Evolutionary conservation across 2,797 vertebrate species (phyloP), one percentile per base, ranked within the genome.

Genomic region (Myotis pilosus): DNA sequence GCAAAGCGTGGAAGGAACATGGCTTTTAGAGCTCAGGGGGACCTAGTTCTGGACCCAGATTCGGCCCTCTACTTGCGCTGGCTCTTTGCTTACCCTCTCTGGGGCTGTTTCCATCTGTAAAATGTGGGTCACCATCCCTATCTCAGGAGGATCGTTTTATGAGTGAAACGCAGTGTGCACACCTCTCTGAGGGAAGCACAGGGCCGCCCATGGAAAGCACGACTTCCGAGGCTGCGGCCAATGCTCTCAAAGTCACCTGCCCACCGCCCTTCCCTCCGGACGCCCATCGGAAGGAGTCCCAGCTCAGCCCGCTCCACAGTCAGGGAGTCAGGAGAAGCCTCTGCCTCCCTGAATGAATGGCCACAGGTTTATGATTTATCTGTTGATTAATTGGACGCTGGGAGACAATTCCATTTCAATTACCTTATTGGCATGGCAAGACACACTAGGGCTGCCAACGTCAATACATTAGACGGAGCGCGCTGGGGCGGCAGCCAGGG

Each of bases 351-450:
- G 90, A 75, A 74, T 44, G 83, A 91, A 84, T 36, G 44, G 86
- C 90, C 44, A 17, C 78, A 78, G 90, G 90, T 93, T 96, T 93
- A 94, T 96, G 96, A 97, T 97, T 95, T 97, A 96, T 96, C 79
- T 93, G 97, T 92, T 91, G 96, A 97, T 97, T 97, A 96, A 95
- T 79, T 95, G 94, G 90, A 89, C 0, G 38, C 93, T 87, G 92
- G 87, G 93, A 97, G 96, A 96, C 95, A 95, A 96, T 97, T 97
- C 95, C 75, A 74, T 89, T 95, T 96, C 96, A 96, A 94, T 97
- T 96, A 97, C 90, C 62, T 92, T 76, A 92, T 49, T 94, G 94
- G 97, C 96, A 71, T 51, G 82, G 85, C 81, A 60, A 92, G 92
- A 74, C 38, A 64, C 6, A 38, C 92, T 22, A 57, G 57, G 57